Evolutionary conservation across 2,113 vertebrate genomes (phyloP), one percentile per base, ranked within the genome.

Genomic region (Mus spicilegus): DNA sequence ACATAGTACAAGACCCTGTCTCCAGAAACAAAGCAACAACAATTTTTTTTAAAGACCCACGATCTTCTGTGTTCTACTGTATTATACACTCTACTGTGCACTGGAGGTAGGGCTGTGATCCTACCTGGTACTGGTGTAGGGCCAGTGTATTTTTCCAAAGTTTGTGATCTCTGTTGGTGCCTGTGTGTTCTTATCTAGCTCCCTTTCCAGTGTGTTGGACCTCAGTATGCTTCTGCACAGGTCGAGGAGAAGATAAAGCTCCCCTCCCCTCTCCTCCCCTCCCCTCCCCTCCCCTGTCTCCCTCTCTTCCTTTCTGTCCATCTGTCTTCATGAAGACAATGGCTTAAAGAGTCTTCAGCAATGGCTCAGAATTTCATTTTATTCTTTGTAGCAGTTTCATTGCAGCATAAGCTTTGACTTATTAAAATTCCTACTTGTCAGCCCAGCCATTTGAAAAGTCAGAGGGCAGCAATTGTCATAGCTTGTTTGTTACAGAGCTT

Each of bases 401-500:
- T 88, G 67, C 51, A 58, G 42, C 19, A 28, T 89, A 61, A 92
- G 12, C 73, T 54, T 87, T 39, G 12, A 75, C 92, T 92, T 89
- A 81, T 89, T 75, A 73, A 90, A 86, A 84, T 78, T 85, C 19
- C 49, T 63, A 0, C 78, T 92, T 89, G 39, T 87, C 81, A 78
- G 22, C 39, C 76, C 33, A 65, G 51, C 78, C 63, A 54, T 93
- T 93, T 87, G 65, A 65, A 90, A 96, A 77, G 92, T 86, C 61
- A 92, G n/a, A 90, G 75, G n/a, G 19, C 61, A 58, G 56, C 69
- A 75, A 33, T 78, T 95, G 72, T 82, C 70, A 75, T 28, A 56
- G 39, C 75, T 56, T 91, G 63, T 94, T 96, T 94, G 30, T 95
- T 87, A 33, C 4, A 28, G 65, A 81, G 85, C 33, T 85, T 90